These are phyloP conservation scores for Pomatorhinus ruficollis DNA, from an alignment of 2,113 vertebrate species.

Conservation along the genomic window DNA sequence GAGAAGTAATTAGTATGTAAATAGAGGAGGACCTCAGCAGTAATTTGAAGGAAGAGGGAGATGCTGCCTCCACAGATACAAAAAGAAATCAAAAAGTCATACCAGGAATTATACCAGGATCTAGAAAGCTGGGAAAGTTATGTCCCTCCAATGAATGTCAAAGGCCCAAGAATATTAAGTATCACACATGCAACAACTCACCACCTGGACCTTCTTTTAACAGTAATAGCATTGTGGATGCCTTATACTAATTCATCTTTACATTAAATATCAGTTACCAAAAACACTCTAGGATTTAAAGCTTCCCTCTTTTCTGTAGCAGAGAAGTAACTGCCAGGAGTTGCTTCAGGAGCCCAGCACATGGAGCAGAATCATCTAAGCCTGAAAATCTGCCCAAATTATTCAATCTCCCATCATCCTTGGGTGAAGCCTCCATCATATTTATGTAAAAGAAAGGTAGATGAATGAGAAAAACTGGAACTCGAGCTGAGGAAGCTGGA, in stretches of 20 bases:
- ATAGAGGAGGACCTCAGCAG: background rate
- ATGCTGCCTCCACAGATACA: background rate
- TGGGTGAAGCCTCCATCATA: rapidly evolving
- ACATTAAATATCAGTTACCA: background rate
- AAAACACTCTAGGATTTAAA: background rate
- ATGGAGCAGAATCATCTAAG: background rate
- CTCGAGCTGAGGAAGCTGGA: background rate
- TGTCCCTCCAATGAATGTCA: background rate
- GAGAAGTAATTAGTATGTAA: background rate
- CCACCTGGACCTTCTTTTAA: background rate
- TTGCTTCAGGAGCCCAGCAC: background rate
- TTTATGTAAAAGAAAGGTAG: background rate
- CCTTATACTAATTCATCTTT: background rate
- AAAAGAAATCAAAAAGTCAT: background rate
- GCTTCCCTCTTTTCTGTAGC: background rate
- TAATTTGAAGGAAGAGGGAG: background rate
- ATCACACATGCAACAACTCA: background rate
- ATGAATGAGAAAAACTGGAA: background rate
- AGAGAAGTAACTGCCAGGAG: background rate
- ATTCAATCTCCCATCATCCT: background rate
- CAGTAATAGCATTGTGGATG: background rate
- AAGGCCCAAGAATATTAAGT: background rate
- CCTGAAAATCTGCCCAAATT: background rate
- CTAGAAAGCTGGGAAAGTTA: background rate
- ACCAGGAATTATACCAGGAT: background rate